Evolutionary conservation across 1,140 invertebrate species (phyloP).

Genomic region (Globodera rostochiensis): DNA sequence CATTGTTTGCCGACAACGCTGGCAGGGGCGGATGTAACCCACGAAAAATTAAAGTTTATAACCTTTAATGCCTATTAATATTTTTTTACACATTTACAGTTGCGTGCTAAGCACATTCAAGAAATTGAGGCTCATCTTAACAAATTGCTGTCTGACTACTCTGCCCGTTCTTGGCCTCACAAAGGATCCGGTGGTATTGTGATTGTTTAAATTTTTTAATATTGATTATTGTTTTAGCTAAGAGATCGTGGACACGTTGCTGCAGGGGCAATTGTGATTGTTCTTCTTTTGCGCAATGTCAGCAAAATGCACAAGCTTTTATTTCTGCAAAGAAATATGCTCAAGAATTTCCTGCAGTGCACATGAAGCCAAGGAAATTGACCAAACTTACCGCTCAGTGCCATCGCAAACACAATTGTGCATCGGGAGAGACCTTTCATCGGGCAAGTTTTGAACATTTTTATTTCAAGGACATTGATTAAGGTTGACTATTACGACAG

Average conservation of each 20-base stretch:
- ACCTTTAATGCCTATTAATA: too few relatives aligned
- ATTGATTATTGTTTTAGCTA: neutral
- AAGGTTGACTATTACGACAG: constrained; percentile 6
- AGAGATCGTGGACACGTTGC: neutral
- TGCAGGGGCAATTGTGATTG: neutral
- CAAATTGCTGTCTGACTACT: neutral
- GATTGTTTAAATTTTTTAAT: neutral
- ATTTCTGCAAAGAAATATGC: neutral
- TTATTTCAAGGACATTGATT: neutral
- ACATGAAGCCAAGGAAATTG: neutral
- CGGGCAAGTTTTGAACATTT: neutral
- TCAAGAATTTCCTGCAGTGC: neutral
- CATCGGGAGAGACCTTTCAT: neutral
- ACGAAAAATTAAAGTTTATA: too few relatives aligned
- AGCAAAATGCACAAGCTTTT: neutral
- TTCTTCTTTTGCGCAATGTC: neutral
- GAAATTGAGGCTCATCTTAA: neutral
- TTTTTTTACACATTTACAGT: neutral
- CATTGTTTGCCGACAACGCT: too few relatives aligned
- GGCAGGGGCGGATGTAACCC: too few relatives aligned
- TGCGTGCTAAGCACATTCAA: neutral
- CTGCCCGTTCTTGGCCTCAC: neutral
- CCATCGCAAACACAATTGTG: neutral
- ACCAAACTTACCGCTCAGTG: neutral
- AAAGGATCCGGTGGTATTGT: neutral